Evolutionary conservation across 2,888 invertebrate species (phyloP), one percentile per base, ranked within the genome.

Genomic region (Galerucella calmariensis): DNA sequence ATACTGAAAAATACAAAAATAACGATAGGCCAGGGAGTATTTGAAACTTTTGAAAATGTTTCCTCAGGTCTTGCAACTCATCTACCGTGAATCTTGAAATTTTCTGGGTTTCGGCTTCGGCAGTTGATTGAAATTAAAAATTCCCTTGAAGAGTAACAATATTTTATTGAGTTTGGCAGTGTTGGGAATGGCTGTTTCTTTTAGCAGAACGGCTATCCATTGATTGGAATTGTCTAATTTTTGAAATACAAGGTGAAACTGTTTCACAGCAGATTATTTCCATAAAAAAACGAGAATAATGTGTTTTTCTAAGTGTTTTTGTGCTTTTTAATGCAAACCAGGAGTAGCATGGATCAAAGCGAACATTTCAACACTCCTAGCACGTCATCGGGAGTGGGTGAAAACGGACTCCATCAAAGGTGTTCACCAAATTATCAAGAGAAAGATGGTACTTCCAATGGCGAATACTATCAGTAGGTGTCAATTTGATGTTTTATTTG

Each of bases 391-490:
- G 76, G 74, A 75, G 77, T 79, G 41, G 75, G 72, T 67, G 79
- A 79, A 66, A 79, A 77, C 65, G 79, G 79, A 48, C 77, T 76
- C 75, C 79, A 77, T 62, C 77, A 74, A 61, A 67, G 74, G 66
- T 74, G 75, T 74, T 78, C 78, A 53, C 76, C 77, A 67, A 79
- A 75, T 71, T 79, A 75, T 72, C 75, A 75, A 74, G 78, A 77
- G 27, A 74, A 69, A 51, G 79, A 79, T 68, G 67, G 53, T 35
- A 67, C 76, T 11, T 67, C 75, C 58, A 79, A 77, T 68, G 79
- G 76, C 69, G 77, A 79, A 69, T 77, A 76, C 51, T 77, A 72
- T 72, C 77, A 77, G 79, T 79, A 79, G 73, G 78, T 79, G 76
- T 70, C 70, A 71, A 61, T 63, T 72, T 73, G 20, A 46, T 51